phyloP scores from a whole-genome alignment of 1,140 invertebrate species.

The Philaenus spumarius region DNA sequence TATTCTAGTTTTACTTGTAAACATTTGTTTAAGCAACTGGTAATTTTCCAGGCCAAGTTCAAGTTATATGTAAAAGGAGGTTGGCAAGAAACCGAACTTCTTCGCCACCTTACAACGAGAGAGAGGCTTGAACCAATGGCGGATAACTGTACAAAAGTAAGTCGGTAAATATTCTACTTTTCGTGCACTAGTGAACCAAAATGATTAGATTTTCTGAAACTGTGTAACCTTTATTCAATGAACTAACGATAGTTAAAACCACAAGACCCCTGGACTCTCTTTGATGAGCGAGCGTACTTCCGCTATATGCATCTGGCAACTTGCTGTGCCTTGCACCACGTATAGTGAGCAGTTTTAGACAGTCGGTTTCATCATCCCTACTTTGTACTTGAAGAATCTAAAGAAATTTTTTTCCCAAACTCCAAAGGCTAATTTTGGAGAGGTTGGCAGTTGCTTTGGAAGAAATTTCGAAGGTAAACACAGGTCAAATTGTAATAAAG shows the following conservation, averaged over 20 bases:
- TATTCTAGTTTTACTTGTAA: neutral
- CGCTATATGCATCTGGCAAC: neutral
- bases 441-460: too few species aligned
- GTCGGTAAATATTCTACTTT: neutral
- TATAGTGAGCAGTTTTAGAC: too few species aligned
- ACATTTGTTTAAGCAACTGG: too few species aligned
- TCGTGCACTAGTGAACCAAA: constrained; percentile 22
- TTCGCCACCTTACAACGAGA: constrained; percentile 68
- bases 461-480: too few species aligned
- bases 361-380: too few species aligned
- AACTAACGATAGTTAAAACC: neutral
- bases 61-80: constrained; percentile 77
- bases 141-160: constrained; percentile 62
- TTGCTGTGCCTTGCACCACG: too few species aligned
- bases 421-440: too few species aligned
- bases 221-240: constrained; percentile 6
- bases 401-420: too few species aligned
- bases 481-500: too few species aligned
- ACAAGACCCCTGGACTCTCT: neutral
- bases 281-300: neutral
- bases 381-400: too few species aligned
- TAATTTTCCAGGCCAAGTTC: constrained; percentile 59
- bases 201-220: neutral
- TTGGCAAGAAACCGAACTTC: constrained; percentile 87
- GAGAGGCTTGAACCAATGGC: constrained; percentile 84